A percentile compares a stretch with the other conserved stretches of the same genome.
phyloP scores from a whole-genome alignment of 2,113 vertebrate genomes.

The Pogonocichla stellata region DNA sequence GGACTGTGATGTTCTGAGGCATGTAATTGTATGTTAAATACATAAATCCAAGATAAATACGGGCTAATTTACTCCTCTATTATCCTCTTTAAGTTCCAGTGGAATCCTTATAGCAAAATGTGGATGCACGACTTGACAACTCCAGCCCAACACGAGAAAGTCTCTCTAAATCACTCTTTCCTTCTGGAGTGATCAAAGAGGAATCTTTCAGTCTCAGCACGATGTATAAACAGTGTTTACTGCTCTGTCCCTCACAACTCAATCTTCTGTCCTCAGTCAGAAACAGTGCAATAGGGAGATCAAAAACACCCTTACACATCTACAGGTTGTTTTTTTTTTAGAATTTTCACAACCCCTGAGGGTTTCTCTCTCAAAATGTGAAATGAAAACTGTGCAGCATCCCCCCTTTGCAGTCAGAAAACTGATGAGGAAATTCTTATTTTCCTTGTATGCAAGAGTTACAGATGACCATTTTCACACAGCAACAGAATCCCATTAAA shows the following conservation, averaged over 20 bases:
- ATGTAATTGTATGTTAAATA: neutral
- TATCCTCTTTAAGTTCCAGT: neutral
- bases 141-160: neutral
- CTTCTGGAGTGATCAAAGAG: neutral
- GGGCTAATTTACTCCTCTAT: neutral
- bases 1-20: neutral
- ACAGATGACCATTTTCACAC: neutral
- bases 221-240: neutral
- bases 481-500: slow-evolving; percentile 23
- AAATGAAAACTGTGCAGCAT: neutral
- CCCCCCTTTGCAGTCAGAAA: neutral
- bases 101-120: neutral
- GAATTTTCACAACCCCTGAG: neutral
- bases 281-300: neutral
- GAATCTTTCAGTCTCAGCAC: neutral
- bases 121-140: neutral
- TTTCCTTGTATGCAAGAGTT: neutral
- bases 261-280: neutral
- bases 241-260: neutral
- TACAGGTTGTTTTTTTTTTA: neutral
- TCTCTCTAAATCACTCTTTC: neutral
- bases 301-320: neutral
- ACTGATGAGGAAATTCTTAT: neutral
- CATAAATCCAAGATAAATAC: neutral
- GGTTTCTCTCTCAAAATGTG: neutral